Evolutionary conservation across 2,113 vertebrate genomes (phyloP), one percentile per base, ranked within the genome.

Genomic region (Catharus bicknelli): DNA sequence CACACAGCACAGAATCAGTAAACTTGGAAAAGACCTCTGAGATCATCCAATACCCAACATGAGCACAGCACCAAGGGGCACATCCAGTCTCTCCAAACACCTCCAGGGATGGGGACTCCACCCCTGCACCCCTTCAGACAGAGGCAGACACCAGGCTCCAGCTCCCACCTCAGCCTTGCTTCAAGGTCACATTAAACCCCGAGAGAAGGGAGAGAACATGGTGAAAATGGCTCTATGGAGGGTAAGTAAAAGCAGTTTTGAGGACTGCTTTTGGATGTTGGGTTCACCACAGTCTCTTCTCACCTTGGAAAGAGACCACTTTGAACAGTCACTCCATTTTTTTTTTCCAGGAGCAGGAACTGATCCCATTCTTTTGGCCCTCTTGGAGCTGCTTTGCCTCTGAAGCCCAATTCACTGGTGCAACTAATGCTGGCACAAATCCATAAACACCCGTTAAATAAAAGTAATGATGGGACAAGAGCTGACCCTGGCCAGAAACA

Each of bases 11-110:
- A 20, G 23, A 13, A 47, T 10, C 47, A 40, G n/a, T 7, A 6
- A 34, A 47, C 25, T 0, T 18, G 29, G 69, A 68, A 62, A 69
- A 62, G 9, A 68, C 21, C 55, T 55, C 55, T 42, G 78, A 42
- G 55, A 76, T 19, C 34, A 36, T 2, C 7, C 0, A 0, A 32
- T 17, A 34, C 9, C 16, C 25, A 75, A 26, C 11, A 75, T 0
- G n/a, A 26, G 23, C 40, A 7, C 1, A 11, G 29, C 25, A 22
- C 30, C 6, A n/a, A 82, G 54, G 8, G 69, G 29, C 47, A 48
- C 20, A 9, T 48, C 25, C 69, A 61, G 20, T 4, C 25, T 22
- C 16, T 30, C 69, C 63, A 61, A 68, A 42, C 40, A 45, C 9
- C 62, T 68, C 45, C 78, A 62, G 40, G 70, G 30, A 62, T 9